Evolutionary conservation across 1,140 invertebrate genomes (phyloP), one percentile per base, ranked within the genome.

Genomic region (Diachasma alloeum): DNA sequence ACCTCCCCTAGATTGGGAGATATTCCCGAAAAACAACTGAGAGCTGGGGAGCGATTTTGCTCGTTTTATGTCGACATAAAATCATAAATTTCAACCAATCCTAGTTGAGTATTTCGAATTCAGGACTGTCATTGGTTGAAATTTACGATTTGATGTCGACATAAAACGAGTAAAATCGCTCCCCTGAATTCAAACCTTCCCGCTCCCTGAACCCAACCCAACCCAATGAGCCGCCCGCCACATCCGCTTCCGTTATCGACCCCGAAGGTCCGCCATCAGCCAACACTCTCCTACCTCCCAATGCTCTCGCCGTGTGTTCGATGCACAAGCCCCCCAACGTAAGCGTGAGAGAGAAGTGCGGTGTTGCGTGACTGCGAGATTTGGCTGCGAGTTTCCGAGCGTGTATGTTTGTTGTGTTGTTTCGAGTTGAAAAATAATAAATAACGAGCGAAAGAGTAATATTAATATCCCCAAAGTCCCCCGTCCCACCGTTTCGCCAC

Each of bases 381-480:
- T 46, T 76, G 75, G 42, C 81, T 87, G 86, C 85, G 82, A 85
- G 84, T 77, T 74, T 77, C 70, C 17, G 81, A 87, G 84, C 85
- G 87, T 87, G 87, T 87, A 86, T 87, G 87, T 85, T 86, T 87
- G 86, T 88, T 87, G 86, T 87, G 85, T 87, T 83, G 81, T 84
- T 31, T 85, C 79, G 76, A 78, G 81, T 79, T 81, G 66, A 80
- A 79, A 79, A 78, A 73, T 80, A 31, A 48, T 75, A 78, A 72
- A 76, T 36, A 72, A 42, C 39, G 39, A 42, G 9, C 39, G 13
- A 11, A 42, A 42, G 13, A 10, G 1, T 11, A 42, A 42, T 11
- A 42, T 13, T 13, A 42, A 42, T 11, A 42, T 9, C 3, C 9
- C 39, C 9, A 31, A 31, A 31, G 2, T 31, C 39, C 39, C 39